phyloP scores from a whole-genome alignment of 2,888 invertebrate species.

The Gymnocheta viridis region DNA sequence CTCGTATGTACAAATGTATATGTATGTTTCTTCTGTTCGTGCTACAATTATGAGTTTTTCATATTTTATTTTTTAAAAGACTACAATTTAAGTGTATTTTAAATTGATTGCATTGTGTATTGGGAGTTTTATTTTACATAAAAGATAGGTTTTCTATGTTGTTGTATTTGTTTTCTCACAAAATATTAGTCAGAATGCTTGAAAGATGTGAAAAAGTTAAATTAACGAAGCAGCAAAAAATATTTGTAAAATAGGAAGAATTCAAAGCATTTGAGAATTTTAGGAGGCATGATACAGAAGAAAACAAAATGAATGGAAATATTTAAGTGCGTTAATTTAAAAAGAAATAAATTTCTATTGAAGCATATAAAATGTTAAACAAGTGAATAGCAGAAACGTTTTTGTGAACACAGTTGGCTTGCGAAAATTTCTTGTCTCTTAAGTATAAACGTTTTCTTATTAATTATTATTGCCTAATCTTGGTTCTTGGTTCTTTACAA shows the following conservation, averaged over 20 bases:
- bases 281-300: too few species aligned
- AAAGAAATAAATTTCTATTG: too few species aligned
- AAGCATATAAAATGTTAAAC: too few species aligned
- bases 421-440: not conserved
- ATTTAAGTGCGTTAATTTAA: not conserved
- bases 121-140: conserved; percentile 44
- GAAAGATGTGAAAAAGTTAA: conserved; percentile 1
- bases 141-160: not conserved
- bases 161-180: not conserved
- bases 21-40: too few species aligned
- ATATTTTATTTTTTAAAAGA: not conserved
- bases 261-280: not conserved
- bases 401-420: not conserved
- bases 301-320: too few species aligned
- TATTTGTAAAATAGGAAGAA: too few species aligned
- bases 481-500: too few species aligned
- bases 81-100: conserved; percentile 32
- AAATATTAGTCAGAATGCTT: not conserved
- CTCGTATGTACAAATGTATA: too few species aligned
- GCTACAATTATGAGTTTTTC: not conserved
- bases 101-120: conserved; percentile 65
- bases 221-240: not conserved
- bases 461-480: too few species aligned
- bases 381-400: not conserved
- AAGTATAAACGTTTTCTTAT: not conserved